Evolutionary conservation across 2,888 invertebrate genomes (phyloP), one percentile per base, ranked within the genome.

Genomic region (Apocheima hispidaria): DNA sequence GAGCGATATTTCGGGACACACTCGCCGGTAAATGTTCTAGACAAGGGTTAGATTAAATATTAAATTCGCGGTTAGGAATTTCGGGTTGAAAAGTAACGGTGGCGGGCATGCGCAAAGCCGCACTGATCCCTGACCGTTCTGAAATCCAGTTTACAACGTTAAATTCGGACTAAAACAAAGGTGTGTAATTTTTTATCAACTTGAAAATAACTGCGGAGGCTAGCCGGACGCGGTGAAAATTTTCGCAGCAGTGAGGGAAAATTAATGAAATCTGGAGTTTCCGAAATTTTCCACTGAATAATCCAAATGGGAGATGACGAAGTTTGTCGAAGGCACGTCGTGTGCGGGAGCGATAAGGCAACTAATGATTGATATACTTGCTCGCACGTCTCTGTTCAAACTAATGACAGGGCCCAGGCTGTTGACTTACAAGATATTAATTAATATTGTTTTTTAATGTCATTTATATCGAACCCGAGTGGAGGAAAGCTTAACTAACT

Each of bases 31-130:
- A 92, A 91, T 89, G 88, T 82, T 90, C 87, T 90, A 92, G 90
- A 91, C 90, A 90, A 90, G 92, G 90, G 90, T 89, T 85, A 81
- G 84, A 89, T 92, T 92, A 91, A 92, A 92, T 92, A 92, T 92
- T 92, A 91, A 92, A 91, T 87, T 88, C 84, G 88, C 84, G 88
- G 87, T 90, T 86, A 87, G 90, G 88, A 90, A 90, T 92, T 91
- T 90, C 72, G 87, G 87, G 86, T 83, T 86, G 88, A 86, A 92
- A 90, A 89, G 86, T 84, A 86, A 84, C 81, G 77, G 80, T 66
- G 74, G 79, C 75, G 79, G 79, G 84, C 83, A 84, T 86, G 83
- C 84, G 84, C 82, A 75, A 76, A 77, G 75, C 79, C 78, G 66
- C 76, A 73, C 77, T 80, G 78, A 82, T 81, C 80, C 81, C 74